These are phyloP conservation scores for Cepaea hortensis DNA, from an alignment of 2,888 invertebrate species.

Conservation along the genomic window DNA sequence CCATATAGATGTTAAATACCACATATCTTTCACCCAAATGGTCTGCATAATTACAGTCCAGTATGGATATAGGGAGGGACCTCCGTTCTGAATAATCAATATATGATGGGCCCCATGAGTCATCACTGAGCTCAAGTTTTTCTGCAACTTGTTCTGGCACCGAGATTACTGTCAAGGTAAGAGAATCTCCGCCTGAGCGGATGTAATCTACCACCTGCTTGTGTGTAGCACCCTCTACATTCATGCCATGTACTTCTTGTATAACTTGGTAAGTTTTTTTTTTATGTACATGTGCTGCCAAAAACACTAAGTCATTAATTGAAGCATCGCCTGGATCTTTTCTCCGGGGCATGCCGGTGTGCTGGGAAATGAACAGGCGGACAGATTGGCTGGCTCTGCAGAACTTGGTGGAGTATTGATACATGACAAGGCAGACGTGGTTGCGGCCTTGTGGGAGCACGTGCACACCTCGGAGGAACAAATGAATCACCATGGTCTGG, in stretches of 20 bases:
- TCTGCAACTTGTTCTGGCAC: conserved; percentile 75
- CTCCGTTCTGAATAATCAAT: conserved; percentile 89
- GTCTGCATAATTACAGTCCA: conserved; percentile 89
- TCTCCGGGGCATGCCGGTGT: too few relatives aligned
- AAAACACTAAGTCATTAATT: too few relatives aligned
- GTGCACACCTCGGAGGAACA: too few relatives aligned
- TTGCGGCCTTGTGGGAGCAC: too few relatives aligned
- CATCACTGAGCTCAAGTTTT: conserved; percentile 80
- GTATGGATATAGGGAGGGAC: conserved; percentile 85
- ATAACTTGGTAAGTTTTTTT: too few relatives aligned
- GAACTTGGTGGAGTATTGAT: too few relatives aligned
- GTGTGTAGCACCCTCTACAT: conserved; percentile 99
- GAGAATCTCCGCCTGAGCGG: conserved; percentile 97
- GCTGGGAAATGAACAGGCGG: too few relatives aligned
- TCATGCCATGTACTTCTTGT: conserved; percentile 83
- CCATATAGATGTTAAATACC: conserved; percentile 94
- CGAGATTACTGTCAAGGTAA: conserved; percentile 85
- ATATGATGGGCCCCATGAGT: conserved; percentile 84
- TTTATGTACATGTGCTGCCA: too few relatives aligned
- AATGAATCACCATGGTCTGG: too few relatives aligned
- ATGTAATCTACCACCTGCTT: conserved; percentile 99
- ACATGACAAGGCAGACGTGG: too few relatives aligned
- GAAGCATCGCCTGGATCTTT: too few relatives aligned
- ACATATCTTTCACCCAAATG: conserved; percentile 88
- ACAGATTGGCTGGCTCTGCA: too few relatives aligned